A percentile compares a stretch with the other conserved stretches of the same genome.
These are phyloP conservation scores for Athrips mouffetella DNA, from an alignment of 2,888 invertebrate genomes.

Conservation along the genomic window DNA sequence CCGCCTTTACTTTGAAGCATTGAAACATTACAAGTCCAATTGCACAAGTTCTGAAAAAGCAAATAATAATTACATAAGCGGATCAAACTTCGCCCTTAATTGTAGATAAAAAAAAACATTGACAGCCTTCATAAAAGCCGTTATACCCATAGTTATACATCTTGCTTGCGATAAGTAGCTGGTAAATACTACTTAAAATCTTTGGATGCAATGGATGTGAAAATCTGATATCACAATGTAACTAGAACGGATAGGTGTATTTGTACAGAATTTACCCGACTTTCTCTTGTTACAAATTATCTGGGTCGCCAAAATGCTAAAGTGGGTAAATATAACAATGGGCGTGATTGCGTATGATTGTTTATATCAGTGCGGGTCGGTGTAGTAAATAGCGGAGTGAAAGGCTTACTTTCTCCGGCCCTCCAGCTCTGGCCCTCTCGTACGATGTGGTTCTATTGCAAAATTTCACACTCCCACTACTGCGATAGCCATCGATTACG, in stretches of 20 bases:
- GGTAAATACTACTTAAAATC: neutral
- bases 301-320: too few relatives aligned
- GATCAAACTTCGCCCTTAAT: conserved; percentile 18
- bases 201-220: too few relatives aligned
- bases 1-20: conserved; percentile 32
- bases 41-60: too few relatives aligned
- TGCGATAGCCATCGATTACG: conserved; percentile 59
- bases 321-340: conserved; percentile 37
- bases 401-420: conserved; percentile 75
- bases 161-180: conserved; percentile 9
- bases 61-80: conserved; percentile 27
- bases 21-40: neutral
- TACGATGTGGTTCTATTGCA: conserved; percentile 59
- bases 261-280: too few relatives aligned
- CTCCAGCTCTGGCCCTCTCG: conserved; percentile 63
- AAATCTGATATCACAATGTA: too few relatives aligned
- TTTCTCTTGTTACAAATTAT: too few relatives aligned
- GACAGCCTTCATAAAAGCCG: conserved; percentile 20
- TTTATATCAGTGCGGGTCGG: conserved; percentile 54
- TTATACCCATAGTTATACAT: conserved; percentile 15
- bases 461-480: conserved; percentile 66
- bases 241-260: too few relatives aligned
- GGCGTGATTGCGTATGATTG: conserved; percentile 55
- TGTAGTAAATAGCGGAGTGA: conserved; percentile 58
- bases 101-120: conserved; percentile 13